Conservation (phyloP, 1,140 invertebrate species). For the Leptopilina clavipes region DNA sequence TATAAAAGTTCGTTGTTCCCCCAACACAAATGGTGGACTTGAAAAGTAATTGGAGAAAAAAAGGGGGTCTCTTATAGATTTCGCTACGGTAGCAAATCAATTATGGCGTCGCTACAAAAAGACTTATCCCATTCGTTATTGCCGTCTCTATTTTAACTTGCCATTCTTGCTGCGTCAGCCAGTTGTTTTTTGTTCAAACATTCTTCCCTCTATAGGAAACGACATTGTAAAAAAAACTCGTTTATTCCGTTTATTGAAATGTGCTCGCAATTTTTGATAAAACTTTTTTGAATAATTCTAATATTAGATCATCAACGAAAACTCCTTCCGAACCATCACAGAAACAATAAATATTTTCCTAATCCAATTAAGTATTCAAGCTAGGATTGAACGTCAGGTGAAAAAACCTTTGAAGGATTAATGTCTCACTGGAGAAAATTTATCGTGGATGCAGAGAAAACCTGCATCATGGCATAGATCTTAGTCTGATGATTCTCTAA, state of each 20-base stretch:
- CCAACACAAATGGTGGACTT: slow-evolving; percentile 11
- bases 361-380: no score
- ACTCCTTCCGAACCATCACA: no score
- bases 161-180: slow-evolving; percentile 33
- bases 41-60: slow-evolving; percentile 33
- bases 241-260: slow-evolving; percentile 27
- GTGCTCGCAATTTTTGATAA: no score
- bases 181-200: slow-evolving; percentile 17
- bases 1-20: background rate
- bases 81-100: slow-evolving; percentile 34
- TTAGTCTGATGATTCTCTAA: background rate
- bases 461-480: background rate
- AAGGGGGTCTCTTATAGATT: slow-evolving; percentile 32
- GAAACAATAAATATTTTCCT: no score
- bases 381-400: no score
- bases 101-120: slow-evolving; percentile 31
- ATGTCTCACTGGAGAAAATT: background rate
- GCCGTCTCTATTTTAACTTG: slow-evolving; percentile 34
- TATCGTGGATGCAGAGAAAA: background rate
- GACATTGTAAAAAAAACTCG: background rate
- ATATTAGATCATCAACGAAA: no score
- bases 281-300: no score
- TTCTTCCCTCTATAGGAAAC: slow-evolving; percentile 19
- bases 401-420: background rate
- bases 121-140: slow-evolving; percentile 34